Conservation (phyloP, 1,140 invertebrate genomes). For the Berghia stephanieae region DNA sequence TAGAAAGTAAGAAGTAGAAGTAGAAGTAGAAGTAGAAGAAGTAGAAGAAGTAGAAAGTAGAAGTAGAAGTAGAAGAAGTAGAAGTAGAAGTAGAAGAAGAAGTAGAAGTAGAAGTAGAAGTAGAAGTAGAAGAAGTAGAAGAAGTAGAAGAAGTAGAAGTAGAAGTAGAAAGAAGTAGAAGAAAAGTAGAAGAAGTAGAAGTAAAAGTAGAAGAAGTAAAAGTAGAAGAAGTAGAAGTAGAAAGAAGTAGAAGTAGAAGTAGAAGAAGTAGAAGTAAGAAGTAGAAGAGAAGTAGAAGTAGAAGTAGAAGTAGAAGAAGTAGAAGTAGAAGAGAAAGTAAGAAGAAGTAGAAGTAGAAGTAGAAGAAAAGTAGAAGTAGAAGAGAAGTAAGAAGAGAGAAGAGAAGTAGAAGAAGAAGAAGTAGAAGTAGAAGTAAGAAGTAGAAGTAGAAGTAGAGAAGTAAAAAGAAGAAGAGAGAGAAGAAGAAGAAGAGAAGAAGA, state of each 20-base stretch:
- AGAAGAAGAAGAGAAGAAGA: neutral
- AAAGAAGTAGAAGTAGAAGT: neutral
- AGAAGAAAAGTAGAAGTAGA: neutral
- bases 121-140: neutral
- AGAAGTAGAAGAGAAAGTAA: neutral
- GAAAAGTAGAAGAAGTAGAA: neutral
- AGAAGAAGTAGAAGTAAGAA: neutral
- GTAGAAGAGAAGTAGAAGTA: neutral
- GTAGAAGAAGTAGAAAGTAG: neutral
- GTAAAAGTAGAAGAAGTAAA: neutral
- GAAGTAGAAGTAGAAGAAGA: neutral
- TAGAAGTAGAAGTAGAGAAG: neutral
- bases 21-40: conserved; percentile 1
- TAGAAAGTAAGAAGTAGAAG: conserved; percentile 12
- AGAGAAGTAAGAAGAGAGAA: neutral
- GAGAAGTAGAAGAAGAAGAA: neutral
- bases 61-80: neutral
- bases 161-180: neutral
- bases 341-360: neutral
- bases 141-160: neutral
- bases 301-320: neutral
- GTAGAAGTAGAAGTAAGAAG: neutral
- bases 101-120: neutral
- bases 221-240: neutral
- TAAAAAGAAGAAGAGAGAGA: neutral